Evolutionary conservation across 1,140 invertebrate species (phyloP), one percentile per base, ranked within the genome.

Genomic region (Papilio glaucus): DNA sequence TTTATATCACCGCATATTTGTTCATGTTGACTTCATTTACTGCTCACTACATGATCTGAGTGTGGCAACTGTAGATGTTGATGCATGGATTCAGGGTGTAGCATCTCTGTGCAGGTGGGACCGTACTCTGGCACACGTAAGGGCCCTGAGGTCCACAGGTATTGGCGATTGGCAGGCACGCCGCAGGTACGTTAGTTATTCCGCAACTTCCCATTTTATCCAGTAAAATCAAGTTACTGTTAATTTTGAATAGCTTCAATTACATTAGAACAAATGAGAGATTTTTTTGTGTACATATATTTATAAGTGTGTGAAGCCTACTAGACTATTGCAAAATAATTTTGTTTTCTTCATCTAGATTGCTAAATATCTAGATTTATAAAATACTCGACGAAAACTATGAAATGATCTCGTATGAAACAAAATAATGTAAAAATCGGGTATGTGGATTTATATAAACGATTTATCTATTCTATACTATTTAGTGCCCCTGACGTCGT

Each of bases 51-150:
- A 90, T 81, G 24, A 91, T 89, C 65, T 91, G 89, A 4, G 89
- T 91, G 49, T 88, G 76, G 62, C 89, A 90, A 68, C 89, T 91
- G 77, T 90, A 91, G 49, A 91, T 91, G 68, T 91, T 91, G 74
- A 91, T 89, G 77, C 88, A 90, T 0, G 88, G 88, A 49, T 86
- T 86, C 49, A 88, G 78, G 24, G 83, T 72, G 67, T 82, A 84
- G 33, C 77, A 79, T 41, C 85, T 84, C 18, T 81, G 74, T n/a
- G 74, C 71, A 10, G 83, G 80, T 7, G 85, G 83, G 7, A 72
- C 68, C 38, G 80, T 82, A 53, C 71, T 85, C 15, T 83, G 78
- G 62, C 80, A 86, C 39, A 84, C 33, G 21, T 80, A 75, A 0
- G 80, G 73, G 2, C 61, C 70, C 9, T 21, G 15, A 4, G 82